A percentile compares a stretch with the other conserved stretches of the same genome.
Conservation (phyloP, 2,888 invertebrate genomes). For the Caenorhabditis plicata region DNA sequence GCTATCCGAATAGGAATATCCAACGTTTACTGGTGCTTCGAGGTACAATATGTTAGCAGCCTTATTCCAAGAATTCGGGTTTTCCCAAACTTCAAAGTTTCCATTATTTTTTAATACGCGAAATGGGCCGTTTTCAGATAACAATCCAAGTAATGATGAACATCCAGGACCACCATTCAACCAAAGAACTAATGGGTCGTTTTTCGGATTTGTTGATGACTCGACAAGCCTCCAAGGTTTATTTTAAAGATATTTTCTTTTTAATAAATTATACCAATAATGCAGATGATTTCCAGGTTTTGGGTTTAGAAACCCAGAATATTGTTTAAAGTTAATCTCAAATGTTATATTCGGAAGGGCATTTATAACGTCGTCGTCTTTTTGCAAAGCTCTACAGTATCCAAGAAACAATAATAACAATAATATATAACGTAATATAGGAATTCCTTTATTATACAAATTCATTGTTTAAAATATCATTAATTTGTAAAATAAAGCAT, state of each 20-base stretch:
- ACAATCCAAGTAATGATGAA: slow-evolving; percentile 65
- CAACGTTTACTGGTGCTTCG: slow-evolving; percentile 70
- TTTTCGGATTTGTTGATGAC: slow-evolving; percentile 62
- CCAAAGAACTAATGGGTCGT: slow-evolving; percentile 67
- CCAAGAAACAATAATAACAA: too few relatives aligned
- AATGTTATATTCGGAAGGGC: slow-evolving; percentile 51
- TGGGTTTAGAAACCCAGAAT: slow-evolving; percentile 67
- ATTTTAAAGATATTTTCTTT: too few relatives aligned
- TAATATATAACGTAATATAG: too few relatives aligned
- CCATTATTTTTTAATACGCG: slow-evolving; percentile 35
- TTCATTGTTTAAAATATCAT: too few relatives aligned
- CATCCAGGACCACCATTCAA: slow-evolving; percentile 69
- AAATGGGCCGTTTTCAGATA: slow-evolving; percentile 68
- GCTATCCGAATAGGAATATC: slow-evolving; percentile 67
- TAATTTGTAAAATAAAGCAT: too few relatives aligned
- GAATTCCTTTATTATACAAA: too few relatives aligned
- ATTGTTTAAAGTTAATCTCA: slow-evolving; percentile 66
- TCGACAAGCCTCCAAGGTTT: slow-evolving; percentile 67
- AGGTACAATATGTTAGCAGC: slow-evolving; percentile 68
- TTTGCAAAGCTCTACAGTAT: too few relatives aligned
- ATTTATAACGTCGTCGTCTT: slow-evolving; percentile 39
- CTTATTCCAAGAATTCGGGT: slow-evolving; percentile 63
- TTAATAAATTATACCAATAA: slow-evolving; percentile 66
- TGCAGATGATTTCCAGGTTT: slow-evolving; percentile 64
- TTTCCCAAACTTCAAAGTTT: slow-evolving; percentile 51